A percentile compares a stretch with the other conserved stretches of the same genome.
phyloP scores from a whole-genome alignment of 2,888 invertebrate species.

The Microctonus brassicae region DNA sequence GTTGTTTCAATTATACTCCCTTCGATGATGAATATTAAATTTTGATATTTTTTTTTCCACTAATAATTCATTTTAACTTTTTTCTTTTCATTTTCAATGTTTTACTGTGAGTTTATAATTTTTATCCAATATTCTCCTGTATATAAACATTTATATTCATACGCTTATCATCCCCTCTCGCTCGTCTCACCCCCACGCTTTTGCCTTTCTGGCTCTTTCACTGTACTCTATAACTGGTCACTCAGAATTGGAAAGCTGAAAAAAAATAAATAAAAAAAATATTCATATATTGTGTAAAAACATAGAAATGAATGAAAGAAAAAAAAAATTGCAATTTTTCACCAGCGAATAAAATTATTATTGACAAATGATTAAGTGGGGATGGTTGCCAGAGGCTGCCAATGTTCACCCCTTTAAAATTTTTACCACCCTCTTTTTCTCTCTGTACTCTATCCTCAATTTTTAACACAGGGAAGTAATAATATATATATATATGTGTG shows the following conservation, averaged over 20 bases:
- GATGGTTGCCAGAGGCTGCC: slow-evolving; percentile 45
- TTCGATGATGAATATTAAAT: too few species aligned
- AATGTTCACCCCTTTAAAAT: slow-evolving; percentile 36
- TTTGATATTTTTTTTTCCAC: too few species aligned
- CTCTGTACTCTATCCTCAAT: slow-evolving; percentile 16
- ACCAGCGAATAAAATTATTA: slow-evolving; percentile 68
- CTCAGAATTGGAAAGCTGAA: slow-evolving; percentile 20
- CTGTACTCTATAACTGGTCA: not conserved
- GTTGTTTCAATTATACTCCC: too few species aligned
- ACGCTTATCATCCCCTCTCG: not conserved
- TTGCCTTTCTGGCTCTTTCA: not conserved
- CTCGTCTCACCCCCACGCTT: not conserved
- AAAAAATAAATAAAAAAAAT: slow-evolving; percentile 29
- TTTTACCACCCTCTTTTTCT: slow-evolving; percentile 26
- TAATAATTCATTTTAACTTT: too few species aligned
- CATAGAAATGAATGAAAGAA: slow-evolving; percentile 26
- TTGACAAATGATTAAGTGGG: slow-evolving; percentile 68
- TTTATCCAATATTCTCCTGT: slow-evolving; percentile 25
- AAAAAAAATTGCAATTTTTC: slow-evolving; percentile 63
- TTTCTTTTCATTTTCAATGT: too few species aligned
- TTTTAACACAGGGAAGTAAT: slow-evolving; percentile 30
- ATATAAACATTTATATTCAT: slow-evolving; percentile 4
- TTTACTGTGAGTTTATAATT: too few species aligned
- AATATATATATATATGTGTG: not conserved
- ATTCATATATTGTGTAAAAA: slow-evolving; percentile 33